These are phyloP conservation scores for Miltochrista miniata DNA, from an alignment of 2,888 invertebrate species.

Conservation along the genomic window DNA sequence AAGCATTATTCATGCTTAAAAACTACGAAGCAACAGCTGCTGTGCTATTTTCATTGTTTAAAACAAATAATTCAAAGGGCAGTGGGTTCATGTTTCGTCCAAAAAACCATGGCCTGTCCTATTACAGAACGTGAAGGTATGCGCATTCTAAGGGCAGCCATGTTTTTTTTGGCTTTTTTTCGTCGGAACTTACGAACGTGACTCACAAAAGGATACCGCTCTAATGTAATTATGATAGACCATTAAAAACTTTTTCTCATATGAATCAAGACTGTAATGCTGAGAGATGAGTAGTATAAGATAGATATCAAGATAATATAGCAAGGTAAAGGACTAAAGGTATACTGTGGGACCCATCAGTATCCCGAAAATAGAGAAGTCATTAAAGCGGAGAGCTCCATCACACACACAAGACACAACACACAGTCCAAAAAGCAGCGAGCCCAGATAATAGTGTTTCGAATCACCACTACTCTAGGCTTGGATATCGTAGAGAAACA, in stretches of 20 bases:
- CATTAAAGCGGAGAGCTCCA: too few species aligned
- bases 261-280: background rate
- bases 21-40: conserved; percentile 13
- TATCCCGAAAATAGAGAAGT: too few species aligned
- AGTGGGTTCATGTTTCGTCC: conserved; percentile 14
- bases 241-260: conserved; percentile 34
- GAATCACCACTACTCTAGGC: too few species aligned
- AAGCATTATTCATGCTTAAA: too few species aligned
- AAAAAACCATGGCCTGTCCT: conserved; percentile 23
- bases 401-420: too few species aligned
- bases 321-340: too few species aligned
- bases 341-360: too few species aligned
- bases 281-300: too few species aligned
- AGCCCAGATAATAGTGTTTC: too few species aligned
- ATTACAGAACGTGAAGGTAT: conserved; percentile 63
- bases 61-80: conserved; percentile 24
- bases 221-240: conserved; percentile 63
- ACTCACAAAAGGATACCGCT: conserved; percentile 64
- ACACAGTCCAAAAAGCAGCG: too few species aligned
- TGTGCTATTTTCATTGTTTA: conserved; percentile 26
- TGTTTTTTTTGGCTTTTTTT: conserved; percentile 35
- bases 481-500: too few species aligned
- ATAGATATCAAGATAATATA: too few species aligned
- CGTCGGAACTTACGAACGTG: conserved; percentile 38
- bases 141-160: conserved; percentile 59